Evolutionary conservation across 2,888 invertebrate species (phyloP), one percentile per base, ranked within the genome.

Genomic region (Sthenelais limicola): DNA sequence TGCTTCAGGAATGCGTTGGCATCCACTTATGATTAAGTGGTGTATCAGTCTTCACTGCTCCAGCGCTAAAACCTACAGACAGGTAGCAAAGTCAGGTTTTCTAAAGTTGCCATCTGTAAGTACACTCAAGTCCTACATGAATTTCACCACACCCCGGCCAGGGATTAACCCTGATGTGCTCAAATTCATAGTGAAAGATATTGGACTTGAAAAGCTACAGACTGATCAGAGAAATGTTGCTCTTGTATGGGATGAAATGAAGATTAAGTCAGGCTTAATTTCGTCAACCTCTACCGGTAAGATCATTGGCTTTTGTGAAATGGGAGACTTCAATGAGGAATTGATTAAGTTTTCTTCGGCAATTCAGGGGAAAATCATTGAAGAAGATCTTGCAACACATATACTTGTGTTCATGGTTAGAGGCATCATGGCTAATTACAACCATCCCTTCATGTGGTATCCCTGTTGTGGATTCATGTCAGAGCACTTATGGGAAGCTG

Each of bases 21-120:
- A 52, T 33, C 52, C 69, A 30, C 35, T 69, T n/a, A 69, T 69
- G 47, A 69, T 69, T 4, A 69, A 30, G 26, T 69, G 69, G 69
- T 69, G 69, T 52, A 30, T 69, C 18, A n/a, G n/a, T 12, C 9
- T 69, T 4, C n/a, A 54, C 24, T 33, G 33, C 33, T 12, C 18
- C 18, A 33, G 51, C 24, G 21, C 52, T 5, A 35, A 32, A 33
- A 54, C 69, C 28, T 69, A 52, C 47, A 51, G 47, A 69, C 51
- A 49, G 18, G 9, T 69, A 21, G 9, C 47, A 12, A 9, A 69
- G 18, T 49, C 51, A 21, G 69, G 69, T 4, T 52, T 69, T 26
- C 15, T 69, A 4, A 15, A 54, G 18, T 35, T 69, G 28, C 69
- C 69, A 15, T 24, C 28, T 21, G 32, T 21, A 7, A 69, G 52